A percentile compares a stretch with the other conserved stretches of the same genome.
Evolutionary conservation across 1,140 invertebrate species (phyloP).

Genomic region (Whitmania pigra): DNA sequence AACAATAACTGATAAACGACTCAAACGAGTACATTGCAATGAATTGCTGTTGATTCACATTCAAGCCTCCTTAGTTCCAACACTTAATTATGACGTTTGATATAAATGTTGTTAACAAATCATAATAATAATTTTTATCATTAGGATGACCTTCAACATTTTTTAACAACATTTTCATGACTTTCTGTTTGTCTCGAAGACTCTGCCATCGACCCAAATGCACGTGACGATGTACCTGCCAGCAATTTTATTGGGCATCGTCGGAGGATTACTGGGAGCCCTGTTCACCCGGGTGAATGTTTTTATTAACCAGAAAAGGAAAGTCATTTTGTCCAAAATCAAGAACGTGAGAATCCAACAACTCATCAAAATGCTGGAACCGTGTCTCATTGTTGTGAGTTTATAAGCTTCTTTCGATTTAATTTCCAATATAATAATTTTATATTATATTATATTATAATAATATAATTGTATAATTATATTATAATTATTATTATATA

Average conservation of each 20-base stretch:
- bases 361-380: conserved; percentile 13
- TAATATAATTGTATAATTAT: too few relatives aligned
- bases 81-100: too few relatives aligned
- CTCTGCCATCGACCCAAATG: conserved; percentile 11
- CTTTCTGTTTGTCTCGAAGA: neutral
- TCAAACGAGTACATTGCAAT: too few relatives aligned
- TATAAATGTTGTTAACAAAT: too few relatives aligned
- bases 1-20: too few relatives aligned
- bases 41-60: too few relatives aligned
- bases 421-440: neutral
- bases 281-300: conserved; percentile 80
- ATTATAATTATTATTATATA: neutral
- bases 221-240: conserved; percentile 18
- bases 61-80: too few relatives aligned
- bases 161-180: too few relatives aligned
- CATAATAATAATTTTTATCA: too few relatives aligned
- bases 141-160: too few relatives aligned
- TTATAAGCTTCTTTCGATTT: neutral
- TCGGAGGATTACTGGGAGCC: conserved; percentile 67
- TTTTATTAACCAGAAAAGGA: conserved; percentile 6
- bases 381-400: conserved; percentile 16
- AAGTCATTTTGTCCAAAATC: conserved; percentile 6
- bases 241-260: conserved; percentile 20
- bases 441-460: neutral
- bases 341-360: conserved; percentile 11